Base-by-base conservation (phyloP, 2,113 vertebrate genomes). In the Corvus hawaiiensis region DNA sequence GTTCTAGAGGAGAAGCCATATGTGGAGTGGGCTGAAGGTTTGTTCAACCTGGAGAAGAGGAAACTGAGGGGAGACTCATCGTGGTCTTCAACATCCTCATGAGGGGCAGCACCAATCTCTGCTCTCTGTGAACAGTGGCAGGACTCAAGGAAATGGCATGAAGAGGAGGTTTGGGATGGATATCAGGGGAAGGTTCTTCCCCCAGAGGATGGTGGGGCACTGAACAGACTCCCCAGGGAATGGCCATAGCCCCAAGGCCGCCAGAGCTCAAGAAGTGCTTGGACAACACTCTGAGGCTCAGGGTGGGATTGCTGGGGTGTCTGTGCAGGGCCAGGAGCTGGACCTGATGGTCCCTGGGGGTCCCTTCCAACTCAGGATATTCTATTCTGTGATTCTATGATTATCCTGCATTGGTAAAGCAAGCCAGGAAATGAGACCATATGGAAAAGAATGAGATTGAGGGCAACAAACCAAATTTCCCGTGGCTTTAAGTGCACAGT, bases 401-500 rank as follows among this genome's bases (percentile, higher is more conserved):
- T 46, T 61, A 37, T 26, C 10, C 17, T 61, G 13, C 15, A 41
- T 3, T 23, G 46, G 58, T 14, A 86, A 54, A 20, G 6, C 13
- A 49, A 76, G 19, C 30, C 58, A 41, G 44, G 18, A 62, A 82
- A 61, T 7, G 18, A 68, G 13, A 48, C 7, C 19, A 10, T 4
- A 7, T 52, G 11, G 67, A 63, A 77, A 80, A 58, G 11, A 13
- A 28, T 27, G 7, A 5, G 30, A 27, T 9, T 80, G 19, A 83
- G 9, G 6, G 26, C 23, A 88, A 9, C 3, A 77, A 69, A 49
- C 2, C 16, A 43, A 21, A 56, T 61, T 73, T 49, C n/a, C 41
- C 35, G 32, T 20, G 22, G 3, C 8, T 33, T 77, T 3, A 81
- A 64, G 37, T 11, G 4, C 18, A 10, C 3, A 1, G 0, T 18